Evolutionary conservation across 2,797 vertebrate genomes (phyloP), one percentile per base, ranked within the genome.

Genomic region (Sardinella longiceps): DNA sequence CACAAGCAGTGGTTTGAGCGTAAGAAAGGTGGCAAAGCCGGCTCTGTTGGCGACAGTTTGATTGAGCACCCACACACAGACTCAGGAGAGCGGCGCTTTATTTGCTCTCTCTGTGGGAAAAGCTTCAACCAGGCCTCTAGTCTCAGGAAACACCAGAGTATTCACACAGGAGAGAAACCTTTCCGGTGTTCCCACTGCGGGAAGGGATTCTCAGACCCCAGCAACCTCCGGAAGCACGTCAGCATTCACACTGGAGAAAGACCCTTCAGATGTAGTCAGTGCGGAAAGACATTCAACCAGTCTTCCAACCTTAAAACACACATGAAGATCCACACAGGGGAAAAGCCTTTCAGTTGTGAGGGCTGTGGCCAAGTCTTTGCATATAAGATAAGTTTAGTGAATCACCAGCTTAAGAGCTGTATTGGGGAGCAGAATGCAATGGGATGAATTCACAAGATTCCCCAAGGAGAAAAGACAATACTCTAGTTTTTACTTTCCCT

Each of bases 261-360:
- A 56, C 90, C 87, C 0, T 91, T 89, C 28, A 80, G 77, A n/a
- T 91, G 90, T 58, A 86, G 48, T 18, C 88, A 88, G 43, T 91
- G 88, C 3, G 90, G 89, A n/a, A 91, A 91, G 60, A 86, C 85
- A 74, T 91, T 89, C 56, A 90, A 88, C 83, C 89, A 91, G 81
- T 90, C 90, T 11, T 90, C 89, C 63, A 91, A 90, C 81, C 90
- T 91, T 9, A 91, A 90, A 60, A 91, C 90, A 0, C 90, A 91
- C 60, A 86, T 90, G 86, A 90, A 89, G 84, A 88, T 91, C 81
- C 90, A 91, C 85, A 91, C 89, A 3, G 89, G 89, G 10, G 90
- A 90, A 63, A 90, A 90, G 74, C 90, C 90, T 0, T 90, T 90
- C 14, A 81, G 83, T 3, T 90, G 89, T 18, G 84, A 90, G 60